Base-by-base conservation (phyloP, 2,113 vertebrate genomes). In the Hippolais icterina region DNA sequence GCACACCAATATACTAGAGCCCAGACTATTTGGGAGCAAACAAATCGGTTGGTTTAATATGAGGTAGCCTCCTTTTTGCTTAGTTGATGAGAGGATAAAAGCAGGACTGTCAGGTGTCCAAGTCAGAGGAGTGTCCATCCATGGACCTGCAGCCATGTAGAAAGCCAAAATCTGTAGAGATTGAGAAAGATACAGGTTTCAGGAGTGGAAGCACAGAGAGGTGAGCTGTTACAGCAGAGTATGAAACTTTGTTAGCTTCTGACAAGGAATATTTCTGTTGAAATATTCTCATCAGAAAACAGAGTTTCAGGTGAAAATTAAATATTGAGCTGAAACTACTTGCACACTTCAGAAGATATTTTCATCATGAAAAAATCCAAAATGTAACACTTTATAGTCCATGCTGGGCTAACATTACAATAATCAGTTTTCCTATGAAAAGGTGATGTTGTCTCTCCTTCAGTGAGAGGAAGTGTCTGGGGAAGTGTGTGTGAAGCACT, bases 341-440 rank as follows among this genome's bases (percentile, higher is more conserved):
- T 53, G 39, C 28, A 87, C 10, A 7, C 20, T 77, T 72, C 17
- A 80, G 56, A 79, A 86, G 20, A 37, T 83, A n/a, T 15, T 75
- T 29, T 61, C 54, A 65, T 83, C 6, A 14, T 19, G 23, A 29
- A 64, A 86, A 54, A 46, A 3, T 8, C 10, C 42, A 27, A 39
- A 61, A 41, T 17, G 11, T 47, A 60, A 24, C 8, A 7, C 53
- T 75, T 76, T 29, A 3, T n/a, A 31, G 54, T 44, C 33, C 23
- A 2, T 5, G 2, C 28, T 4, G 25, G 54, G 15, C 17, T 79
- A 50, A 28, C 1, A 0, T 66, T 23, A 29, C 33, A n/a, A 31
- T 56, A 39, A 49, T 29, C 22, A 27, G 24, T 83, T 81, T 78
- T 91, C 39, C 35, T 60, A 2, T 6, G 29, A 60, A 87, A 87